phyloP scores from a whole-genome alignment of 2,113 vertebrate genomes.

The Conger conger region DNA sequence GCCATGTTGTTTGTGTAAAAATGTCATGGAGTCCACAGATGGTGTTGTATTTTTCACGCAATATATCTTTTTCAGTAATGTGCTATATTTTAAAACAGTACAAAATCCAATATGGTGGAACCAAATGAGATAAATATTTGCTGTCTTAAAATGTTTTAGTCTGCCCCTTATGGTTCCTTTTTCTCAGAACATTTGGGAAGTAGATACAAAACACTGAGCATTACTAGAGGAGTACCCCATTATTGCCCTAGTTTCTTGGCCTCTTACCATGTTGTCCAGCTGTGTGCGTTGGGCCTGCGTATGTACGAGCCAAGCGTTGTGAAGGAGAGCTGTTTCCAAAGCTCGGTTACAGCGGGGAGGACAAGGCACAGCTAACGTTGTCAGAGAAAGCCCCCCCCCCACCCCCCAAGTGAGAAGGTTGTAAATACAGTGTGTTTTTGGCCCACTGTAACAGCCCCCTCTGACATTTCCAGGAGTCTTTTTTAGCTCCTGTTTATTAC shows the following conservation, averaged over 20 bases:
- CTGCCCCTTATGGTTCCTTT: no score
- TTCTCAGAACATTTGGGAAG: no score
- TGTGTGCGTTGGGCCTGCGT: slow-evolving; percentile 39
- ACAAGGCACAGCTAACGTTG: background rate
- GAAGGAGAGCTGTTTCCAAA: slow-evolving; percentile 29
- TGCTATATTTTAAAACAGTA: no score
- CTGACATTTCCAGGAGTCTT: background rate
- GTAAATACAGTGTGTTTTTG: background rate
- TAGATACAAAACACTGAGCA: no score
- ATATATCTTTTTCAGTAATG: no score
- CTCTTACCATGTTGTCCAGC: slow-evolving; percentile 31
- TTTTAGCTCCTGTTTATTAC: slow-evolving; percentile 30
- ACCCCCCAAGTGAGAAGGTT: no score
- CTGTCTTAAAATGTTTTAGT: no score
- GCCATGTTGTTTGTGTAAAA: background rate
- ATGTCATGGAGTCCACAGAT: no score
- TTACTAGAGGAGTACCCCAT: background rate
- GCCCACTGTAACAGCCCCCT: background rate
- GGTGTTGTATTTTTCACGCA: no score
- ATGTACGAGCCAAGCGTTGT: slow-evolving; percentile 28
- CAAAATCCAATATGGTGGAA: no score
- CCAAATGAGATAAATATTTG: no score
- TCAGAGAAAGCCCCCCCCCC: background rate
- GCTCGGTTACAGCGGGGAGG: background rate
- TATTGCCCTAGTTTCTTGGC: background rate